Conservation (phyloP, 2,113 vertebrate genomes). For the Crypturellus undulatus region DNA sequence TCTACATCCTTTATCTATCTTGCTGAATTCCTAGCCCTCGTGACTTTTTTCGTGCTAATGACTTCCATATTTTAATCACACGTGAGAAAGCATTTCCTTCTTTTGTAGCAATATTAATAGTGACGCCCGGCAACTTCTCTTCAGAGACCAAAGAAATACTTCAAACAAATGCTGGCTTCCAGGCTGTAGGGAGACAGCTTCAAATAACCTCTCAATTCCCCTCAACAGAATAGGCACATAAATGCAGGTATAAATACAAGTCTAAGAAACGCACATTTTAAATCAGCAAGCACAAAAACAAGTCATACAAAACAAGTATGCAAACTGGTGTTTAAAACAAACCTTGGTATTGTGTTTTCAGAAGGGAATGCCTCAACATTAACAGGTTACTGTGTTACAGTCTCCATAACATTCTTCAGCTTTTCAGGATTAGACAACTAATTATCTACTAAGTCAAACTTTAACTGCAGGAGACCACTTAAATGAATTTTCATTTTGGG, state of each 20-base stretch:
- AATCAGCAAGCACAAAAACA: not conserved
- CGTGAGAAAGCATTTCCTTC: slow-evolving; percentile 1
- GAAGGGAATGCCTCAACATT: not conserved
- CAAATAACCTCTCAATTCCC: not conserved
- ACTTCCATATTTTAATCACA: slow-evolving; percentile 47
- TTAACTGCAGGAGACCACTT: not conserved
- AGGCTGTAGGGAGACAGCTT: not conserved
- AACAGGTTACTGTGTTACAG: not conserved
- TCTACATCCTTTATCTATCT: not conserved
- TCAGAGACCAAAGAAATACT: not conserved
- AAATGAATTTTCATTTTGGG: not conserved
- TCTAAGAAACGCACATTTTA: not conserved
- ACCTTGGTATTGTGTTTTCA: not conserved
- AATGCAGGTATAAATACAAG: not conserved
- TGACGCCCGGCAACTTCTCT: not conserved
- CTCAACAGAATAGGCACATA: not conserved
- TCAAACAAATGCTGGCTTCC: not conserved
- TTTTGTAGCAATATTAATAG: slow-evolving; percentile 14
- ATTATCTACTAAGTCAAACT: not conserved
- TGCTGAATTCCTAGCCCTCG: slow-evolving; percentile 18
- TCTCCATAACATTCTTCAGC: not conserved
- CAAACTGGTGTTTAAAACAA: not conserved
- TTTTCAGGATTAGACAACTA: not conserved
- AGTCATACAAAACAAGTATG: not conserved
- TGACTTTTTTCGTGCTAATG: slow-evolving; percentile 29